Evolutionary conservation across 2,888 invertebrate species (phyloP), one percentile per base, ranked within the genome.

Genomic region (Caenorhabditis imperialis): DNA sequence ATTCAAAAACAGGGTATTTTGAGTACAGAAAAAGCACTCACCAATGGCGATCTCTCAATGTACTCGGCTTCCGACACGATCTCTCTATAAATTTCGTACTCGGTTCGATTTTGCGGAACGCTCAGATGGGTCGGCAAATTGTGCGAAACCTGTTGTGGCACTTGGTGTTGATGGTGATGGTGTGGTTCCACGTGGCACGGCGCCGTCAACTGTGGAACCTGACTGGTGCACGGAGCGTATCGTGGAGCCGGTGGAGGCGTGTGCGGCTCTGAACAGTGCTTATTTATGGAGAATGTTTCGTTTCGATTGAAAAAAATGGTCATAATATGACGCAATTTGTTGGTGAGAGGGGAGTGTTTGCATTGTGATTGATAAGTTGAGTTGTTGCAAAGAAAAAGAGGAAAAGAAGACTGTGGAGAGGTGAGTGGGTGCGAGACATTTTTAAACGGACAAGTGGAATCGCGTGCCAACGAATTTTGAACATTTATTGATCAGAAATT

Each of bases 71-170:
- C 80, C 14, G 53, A 51, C 16, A 80, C 80, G 38, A 80, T 80
- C 37, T 80, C 80, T 20, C 69, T 58, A 70, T 78, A 80, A 44
- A 80, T 80, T 33, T 80, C 80, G 69, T 70, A 71, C 23, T 72
- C 76, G n/a, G 74, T 76, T 35, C 79, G 63, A 25, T 47, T 69
- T 44, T 27, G 44, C 12, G 58, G 57, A 5, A 33, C 42, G 10
- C 44, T 40, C 1, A 62, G 20, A 18, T 40, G 50, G 33, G 27
- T 38, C 23, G 7, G 35, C 38, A 14, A 25, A n/a, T n/a, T n/a
- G n/a, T n/a, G n/a, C n/a, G n/a, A n/a, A n/a, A n/a, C n/a, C n/a
- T n/a, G n/a, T n/a, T n/a, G n/a, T 3, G 35, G 35, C 5, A 10
- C 27, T 42, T 33, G n/a, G 30, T 18, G 47, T 14, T 16, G 45